A percentile compares a stretch with the other conserved stretches of the same genome.
Evolutionary conservation across 2,888 invertebrate species (phyloP).

Genomic region (Hedya salicella): DNA sequence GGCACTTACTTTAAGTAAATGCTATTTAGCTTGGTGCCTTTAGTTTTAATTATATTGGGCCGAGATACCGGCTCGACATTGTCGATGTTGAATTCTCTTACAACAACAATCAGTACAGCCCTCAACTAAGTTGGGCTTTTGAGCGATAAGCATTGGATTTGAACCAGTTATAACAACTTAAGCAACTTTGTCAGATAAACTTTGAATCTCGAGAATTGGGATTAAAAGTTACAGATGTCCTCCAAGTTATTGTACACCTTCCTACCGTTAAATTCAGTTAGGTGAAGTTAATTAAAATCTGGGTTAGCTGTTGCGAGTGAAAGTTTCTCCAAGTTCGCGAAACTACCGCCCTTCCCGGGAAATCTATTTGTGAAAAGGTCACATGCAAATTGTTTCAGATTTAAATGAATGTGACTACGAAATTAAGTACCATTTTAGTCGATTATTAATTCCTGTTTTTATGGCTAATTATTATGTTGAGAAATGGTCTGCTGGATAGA

Average conservation of each 20-base stretch:
- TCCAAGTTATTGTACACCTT: constrained; percentile 15
- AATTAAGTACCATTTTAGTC: no score
- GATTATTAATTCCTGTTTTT: no score
- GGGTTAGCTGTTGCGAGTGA: neutral
- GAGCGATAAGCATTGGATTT: constrained; percentile 36
- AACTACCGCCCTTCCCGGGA: neutral
- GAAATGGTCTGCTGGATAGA: no score
- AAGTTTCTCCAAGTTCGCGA: constrained; percentile 6
- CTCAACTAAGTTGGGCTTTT: constrained; percentile 31
- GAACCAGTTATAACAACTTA: constrained; percentile 32
- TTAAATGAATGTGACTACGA: no score
- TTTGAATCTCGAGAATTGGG: constrained; percentile 25
- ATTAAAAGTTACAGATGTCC: constrained; percentile 23
- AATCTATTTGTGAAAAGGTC: neutral
- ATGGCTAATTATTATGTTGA: no score
- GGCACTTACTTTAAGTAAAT: constrained; percentile 72
- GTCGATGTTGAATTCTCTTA: constrained; percentile 19
- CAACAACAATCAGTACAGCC: constrained; percentile 22
- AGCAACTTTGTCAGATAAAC: constrained; percentile 33
- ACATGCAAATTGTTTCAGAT: neutral
- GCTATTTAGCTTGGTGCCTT: constrained; percentile 60
- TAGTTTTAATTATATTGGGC: constrained; percentile 55
- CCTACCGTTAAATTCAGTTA: constrained; percentile 2
- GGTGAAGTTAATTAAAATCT: constrained; percentile 20
- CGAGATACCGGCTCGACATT: constrained; percentile 51